Evolutionary conservation across 2,113 vertebrate species (phyloP).

Genomic region (Hypomesus transpacificus): DNA sequence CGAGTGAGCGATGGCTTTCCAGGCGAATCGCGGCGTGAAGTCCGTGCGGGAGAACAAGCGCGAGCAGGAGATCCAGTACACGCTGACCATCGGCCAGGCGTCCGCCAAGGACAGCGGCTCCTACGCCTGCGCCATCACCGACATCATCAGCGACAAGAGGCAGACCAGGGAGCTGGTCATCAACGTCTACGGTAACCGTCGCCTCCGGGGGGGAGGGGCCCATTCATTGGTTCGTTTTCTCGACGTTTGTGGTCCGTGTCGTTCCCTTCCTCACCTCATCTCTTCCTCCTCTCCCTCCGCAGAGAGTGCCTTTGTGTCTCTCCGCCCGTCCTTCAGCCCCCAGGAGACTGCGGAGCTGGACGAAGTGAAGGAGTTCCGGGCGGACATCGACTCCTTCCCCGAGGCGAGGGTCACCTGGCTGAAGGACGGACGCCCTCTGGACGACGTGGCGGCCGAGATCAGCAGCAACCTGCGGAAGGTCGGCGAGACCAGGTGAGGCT

Average conservation of each 20-base stretch:
- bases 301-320: constrained; percentile 83
- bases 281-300: constrained; percentile 26
- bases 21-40: constrained; percentile 64
- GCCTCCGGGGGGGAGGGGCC: background rate
- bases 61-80: constrained; percentile 78
- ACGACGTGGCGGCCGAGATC: constrained; percentile 87
- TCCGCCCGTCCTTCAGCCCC: constrained; percentile 74
- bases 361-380: constrained; percentile 83
- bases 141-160: constrained; percentile 79
- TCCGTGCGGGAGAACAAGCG: constrained; percentile 67
- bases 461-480: constrained; percentile 74
- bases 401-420: constrained; percentile 83
- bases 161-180: constrained; percentile 82
- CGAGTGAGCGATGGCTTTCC: background rate
- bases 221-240: background rate
- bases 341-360: constrained; percentile 86
- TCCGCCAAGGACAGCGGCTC: constrained; percentile 88
- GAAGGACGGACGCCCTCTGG: constrained; percentile 83
- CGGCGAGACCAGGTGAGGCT: constrained; percentile 83
- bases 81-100: constrained; percentile 82
- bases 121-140: constrained; percentile 87
- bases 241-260: background rate
- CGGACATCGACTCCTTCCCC: constrained; percentile 83
- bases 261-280: constrained; percentile 40
- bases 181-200: constrained; percentile 80